Base-by-base conservation (phyloP, 1,140 invertebrate genomes). In the Aphaenogaster ashmeadi region DNA sequence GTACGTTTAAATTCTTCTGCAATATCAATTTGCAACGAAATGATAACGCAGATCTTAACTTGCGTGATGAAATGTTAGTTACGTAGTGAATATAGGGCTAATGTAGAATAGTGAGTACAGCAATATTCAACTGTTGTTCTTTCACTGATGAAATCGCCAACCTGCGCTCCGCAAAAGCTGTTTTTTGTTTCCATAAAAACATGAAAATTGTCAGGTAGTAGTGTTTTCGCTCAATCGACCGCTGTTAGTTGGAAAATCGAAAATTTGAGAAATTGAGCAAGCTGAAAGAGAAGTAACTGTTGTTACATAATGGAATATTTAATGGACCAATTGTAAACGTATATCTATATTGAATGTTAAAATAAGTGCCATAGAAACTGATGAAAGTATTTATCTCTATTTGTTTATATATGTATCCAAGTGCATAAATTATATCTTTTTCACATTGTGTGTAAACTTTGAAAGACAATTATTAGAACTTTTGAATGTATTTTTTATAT, bases 241-340 rank as follows among this genome's bases (percentile, higher is more conserved):
- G 18, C 27, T 21, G 54, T 72, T 58, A 83, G 67, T 83, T 44
- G 80, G 33, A 38, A 83, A 83, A 83, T 72, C 18, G 41, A 74
- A 58, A 58, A 44, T 60, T 72, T 83, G 52, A 74, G 38, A 47
- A 74, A 74, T 72, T 74, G 67, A 71, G 21, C 38, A 41, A 72
- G 15, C 7, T 58, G 13, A 58, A 56, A 47, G 21, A 1, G 11
- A 60, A 80, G 11, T 15, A 80, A 83, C 11, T 74, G 18, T 60
- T 80, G 47, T 15, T 18, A 41, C 21, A 2, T 41, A 38, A 67
- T 44, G 13, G n/a, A 81, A 69, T 67, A 47, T 54, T 27, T 66
- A 67, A 62, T 66, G 3, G 13, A 44, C 13, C 8, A n/a, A 41
- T 41, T 69, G 4, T 56, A 81, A 69, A 69, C 18, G 15, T 69